Evolutionary conservation across 2,888 invertebrate species (phyloP).

Genomic region (Diaphora mendica): DNA sequence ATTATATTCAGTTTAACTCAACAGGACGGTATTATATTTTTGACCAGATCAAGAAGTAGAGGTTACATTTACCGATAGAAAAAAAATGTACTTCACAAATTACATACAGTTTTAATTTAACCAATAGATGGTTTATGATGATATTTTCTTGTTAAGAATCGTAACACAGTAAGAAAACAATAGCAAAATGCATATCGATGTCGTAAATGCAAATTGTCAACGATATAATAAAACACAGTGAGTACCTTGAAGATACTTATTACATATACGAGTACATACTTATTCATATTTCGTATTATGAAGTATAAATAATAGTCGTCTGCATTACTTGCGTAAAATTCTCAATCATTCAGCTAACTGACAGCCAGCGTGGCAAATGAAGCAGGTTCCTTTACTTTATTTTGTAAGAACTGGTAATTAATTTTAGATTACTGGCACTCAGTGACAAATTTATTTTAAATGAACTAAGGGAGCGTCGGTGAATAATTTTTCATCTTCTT

Average conservation of each 20-base stretch:
- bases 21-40: not conserved
- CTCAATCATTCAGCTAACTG: not conserved
- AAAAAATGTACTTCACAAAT: not conserved
- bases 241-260: not conserved
- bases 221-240: not conserved
- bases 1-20: not conserved
- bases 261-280: too few relatives aligned
- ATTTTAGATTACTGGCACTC: not conserved
- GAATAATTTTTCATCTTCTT: too few relatives aligned
- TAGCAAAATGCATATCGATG: slow-evolving; percentile 3
- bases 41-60: not conserved
- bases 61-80: not conserved
- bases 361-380: not conserved
- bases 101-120: slow-evolving; percentile 6
- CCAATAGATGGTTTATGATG: slow-evolving; percentile 17
- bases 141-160: slow-evolving; percentile 30
- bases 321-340: not conserved
- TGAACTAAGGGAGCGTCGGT: not conserved
- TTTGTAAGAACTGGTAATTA: not conserved
- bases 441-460: not conserved
- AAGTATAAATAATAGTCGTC: not conserved
- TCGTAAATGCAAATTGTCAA: not conserved
- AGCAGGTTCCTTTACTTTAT: not conserved
- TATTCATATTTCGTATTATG: not conserved
- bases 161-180: slow-evolving; percentile 11